Base-by-base conservation (phyloP, 2,888 invertebrate species). In the Hyppa rectilinea region DNA sequence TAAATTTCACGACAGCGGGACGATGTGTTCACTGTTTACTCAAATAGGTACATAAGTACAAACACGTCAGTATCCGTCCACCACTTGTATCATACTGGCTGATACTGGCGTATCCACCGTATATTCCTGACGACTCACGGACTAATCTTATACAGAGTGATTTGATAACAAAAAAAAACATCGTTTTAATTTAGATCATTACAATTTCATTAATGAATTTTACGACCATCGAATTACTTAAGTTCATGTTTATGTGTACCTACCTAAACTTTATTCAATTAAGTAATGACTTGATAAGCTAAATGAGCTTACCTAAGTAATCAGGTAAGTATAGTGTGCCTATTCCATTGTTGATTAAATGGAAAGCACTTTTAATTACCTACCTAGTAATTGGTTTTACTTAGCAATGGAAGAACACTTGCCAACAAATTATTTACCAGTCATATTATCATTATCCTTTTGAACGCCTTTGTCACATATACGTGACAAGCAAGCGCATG, bases 51-150 rank as follows among this genome's bases (percentile, higher is more conserved):
- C 26, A 31, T 17, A 64, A 52, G 47, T 38, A 26, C 9, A 31
- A 62, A 75, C 63, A 70, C 85, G 86, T 81, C 68, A 59, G 62
- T 38, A 47, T 70, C 52, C 75, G 70, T 72, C 59, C 77, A 84
- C 77, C 62, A 58, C 61, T 65, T 47, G 53, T 66, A 68, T 71
- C 69, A 78, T 62, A 86, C 85, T 86, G 84, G 58, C 70, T 71
- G 68, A 78, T 62, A 86, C 85, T 86, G 84, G 58, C 70, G 38
- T 66, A 6, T 14, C 49, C 26, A 56, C 26, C 12, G 43, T 45
- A 26, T 59, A 40, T 59, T 38, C 26, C 47, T 36, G 4, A 56
- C 76, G 53, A 49, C 47, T 36, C 6, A 56, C 76, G 53, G 45
- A 38, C n/a, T 66, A 40, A 62, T 63, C 64, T 26, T 59, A 40